Evolutionary conservation across 2,888 invertebrate species (phyloP).

Genomic region (Philonicus albiceps): DNA sequence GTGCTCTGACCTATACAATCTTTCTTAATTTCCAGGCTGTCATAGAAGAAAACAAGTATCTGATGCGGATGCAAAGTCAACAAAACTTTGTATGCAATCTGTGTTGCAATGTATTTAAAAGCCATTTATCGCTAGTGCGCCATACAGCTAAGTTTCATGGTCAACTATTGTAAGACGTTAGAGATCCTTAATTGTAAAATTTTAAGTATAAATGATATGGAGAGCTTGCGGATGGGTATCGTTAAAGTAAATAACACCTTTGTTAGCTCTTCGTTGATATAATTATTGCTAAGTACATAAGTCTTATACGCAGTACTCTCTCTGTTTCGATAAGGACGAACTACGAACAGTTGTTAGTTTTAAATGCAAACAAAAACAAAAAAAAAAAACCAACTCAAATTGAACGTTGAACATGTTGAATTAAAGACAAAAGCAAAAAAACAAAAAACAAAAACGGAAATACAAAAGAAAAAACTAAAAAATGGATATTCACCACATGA

Average conservation of each 20-base stretch:
- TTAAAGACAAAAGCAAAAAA: neutral
- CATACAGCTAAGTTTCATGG: conserved; percentile 53
- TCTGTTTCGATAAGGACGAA: conserved; percentile 1
- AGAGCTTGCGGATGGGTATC: neutral
- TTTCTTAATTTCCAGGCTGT: conserved; percentile 48
- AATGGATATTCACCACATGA: neutral
- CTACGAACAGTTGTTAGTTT: conserved; percentile 22
- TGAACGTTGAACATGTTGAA: conserved; percentile 8
- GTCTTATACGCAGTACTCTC: conserved; percentile 30
- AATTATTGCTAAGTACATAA: conserved; percentile 11
- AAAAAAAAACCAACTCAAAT: neutral
- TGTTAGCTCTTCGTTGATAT: neutral
- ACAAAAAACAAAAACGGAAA: neutral
- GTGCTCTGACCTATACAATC: neutral
- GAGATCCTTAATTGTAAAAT: neutral
- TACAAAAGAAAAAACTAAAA: neutral
- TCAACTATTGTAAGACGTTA: conserved; percentile 51
- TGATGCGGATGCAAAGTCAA: conserved; percentile 52
- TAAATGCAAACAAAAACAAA: neutral
- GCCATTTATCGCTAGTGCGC: conserved; percentile 52
- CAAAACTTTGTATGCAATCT: conserved; percentile 52
- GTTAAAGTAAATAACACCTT: neutral
- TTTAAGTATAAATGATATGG: neutral
- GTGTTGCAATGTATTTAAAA: conserved; percentile 53
- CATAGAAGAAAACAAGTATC: conserved; percentile 53